Evolutionary conservation across 2,113 vertebrate species (phyloP).

Genomic region (Protomyctophum bolini): DNA sequence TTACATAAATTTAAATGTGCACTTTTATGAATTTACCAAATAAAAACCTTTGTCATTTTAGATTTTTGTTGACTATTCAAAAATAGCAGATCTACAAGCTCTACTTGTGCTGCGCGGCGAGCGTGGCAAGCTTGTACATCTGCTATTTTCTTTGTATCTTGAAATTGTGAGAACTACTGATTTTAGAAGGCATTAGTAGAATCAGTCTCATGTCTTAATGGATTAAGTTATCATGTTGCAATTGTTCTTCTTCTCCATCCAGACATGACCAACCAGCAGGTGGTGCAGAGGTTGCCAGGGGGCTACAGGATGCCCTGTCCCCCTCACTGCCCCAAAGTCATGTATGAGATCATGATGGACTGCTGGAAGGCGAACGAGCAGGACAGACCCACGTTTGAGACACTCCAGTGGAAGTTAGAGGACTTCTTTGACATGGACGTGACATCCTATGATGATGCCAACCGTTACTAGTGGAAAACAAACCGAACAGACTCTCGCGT

Average conservation of each 20-base stretch:
- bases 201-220: background rate
- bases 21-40: no score
- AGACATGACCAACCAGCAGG: constrained; percentile 86
- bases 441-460: constrained; percentile 60
- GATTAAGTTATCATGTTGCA: background rate
- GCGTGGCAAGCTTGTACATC: no score
- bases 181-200: background rate
- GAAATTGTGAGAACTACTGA: background rate
- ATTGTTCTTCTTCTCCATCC: constrained; percentile 16
- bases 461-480: constrained; percentile 47
- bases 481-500: background rate
- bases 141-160: background rate
- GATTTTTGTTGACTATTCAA: no score
- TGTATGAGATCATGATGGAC: constrained; percentile 87
- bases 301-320: constrained; percentile 88
- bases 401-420: constrained; percentile 84
- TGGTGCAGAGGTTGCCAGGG: constrained; percentile 78
- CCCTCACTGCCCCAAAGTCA: constrained; percentile 68
- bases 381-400: constrained; percentile 86
- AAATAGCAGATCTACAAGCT: no score
- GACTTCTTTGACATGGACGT: constrained; percentile 78
- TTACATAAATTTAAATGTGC: no score
- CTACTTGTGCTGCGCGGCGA: no score
- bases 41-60: no score
- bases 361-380: constrained; percentile 83